Base-by-base conservation (phyloP, 1,140 invertebrate species). In the Adelges cooleyi region DNA sequence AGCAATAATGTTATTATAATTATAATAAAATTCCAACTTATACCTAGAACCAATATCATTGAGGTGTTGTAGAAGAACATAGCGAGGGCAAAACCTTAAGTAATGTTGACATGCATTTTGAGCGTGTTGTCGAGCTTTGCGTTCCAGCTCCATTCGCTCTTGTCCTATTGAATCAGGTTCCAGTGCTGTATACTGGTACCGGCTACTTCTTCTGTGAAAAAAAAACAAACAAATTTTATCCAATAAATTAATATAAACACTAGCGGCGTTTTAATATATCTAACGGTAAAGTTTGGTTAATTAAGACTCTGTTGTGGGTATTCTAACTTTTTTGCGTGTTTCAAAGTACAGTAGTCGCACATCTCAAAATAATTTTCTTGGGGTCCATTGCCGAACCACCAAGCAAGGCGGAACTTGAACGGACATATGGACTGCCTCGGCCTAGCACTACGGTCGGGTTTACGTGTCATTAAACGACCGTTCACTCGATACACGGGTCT, bases 41-140 rank as follows among this genome's bases (percentile, higher is more conserved):
- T 10, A 62, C 56, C 56, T 62, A 2, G 56, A 75, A 82, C 81
- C 89, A 67, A 92, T 87, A 68, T 86, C 83, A 71, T 84, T 82
- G 59, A 92, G 78, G 70, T 89, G 86, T 48, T 85, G 82, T 65
- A 86, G 79, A 65, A 90, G 78, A 68, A 81, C 81, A 73, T 90
- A 92, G 68, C 90, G 78, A 3, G 81, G 76, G 69, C 76, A 79
- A 67, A 78, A 77, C 69, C 80, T 76, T 67, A 86, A 77, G 76
- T 86, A 86, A 68, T 82, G 79, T 68, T 81, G 80, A 67, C 83
- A 86, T 50, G 81, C 80, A 62, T 77, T 77, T 69, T 84, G 77
- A 50, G 80, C 81, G 54, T 79, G 78, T 68, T 84, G 82, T 67
- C 82, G 75, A 18, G 81, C 79, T 69, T 80, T 80, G 66, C 80